phyloP scores from a whole-genome alignment of 2,797 vertebrate species.

The Malurus leucopterus region DNA sequence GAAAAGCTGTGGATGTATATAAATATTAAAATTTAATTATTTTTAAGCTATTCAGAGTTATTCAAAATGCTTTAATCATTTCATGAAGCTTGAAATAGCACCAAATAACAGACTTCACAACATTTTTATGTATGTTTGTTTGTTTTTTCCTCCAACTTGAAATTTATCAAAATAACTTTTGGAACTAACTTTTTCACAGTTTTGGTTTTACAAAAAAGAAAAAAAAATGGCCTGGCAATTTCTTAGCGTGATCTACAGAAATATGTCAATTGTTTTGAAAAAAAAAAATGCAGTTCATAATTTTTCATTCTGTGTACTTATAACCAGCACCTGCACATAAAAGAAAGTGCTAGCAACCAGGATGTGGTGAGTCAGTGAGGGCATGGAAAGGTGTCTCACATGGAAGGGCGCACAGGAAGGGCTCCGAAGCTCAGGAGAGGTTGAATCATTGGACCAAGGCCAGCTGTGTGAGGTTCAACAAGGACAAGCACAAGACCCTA shows the following conservation, averaged over 20 bases:
- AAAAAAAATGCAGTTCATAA: background rate
- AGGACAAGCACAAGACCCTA: no score
- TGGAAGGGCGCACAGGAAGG: background rate
- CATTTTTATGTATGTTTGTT: accelerated
- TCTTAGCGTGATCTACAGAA: background rate
- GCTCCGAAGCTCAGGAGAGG: background rate
- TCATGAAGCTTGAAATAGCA: background rate
- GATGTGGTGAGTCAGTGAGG: background rate
- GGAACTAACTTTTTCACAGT: background rate
- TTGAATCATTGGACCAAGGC: background rate
- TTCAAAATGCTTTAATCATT: background rate
- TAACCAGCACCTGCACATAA: accelerated
- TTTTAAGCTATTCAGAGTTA: background rate
- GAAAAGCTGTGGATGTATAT: background rate
- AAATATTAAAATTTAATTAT: background rate
- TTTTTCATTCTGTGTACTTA: background rate
- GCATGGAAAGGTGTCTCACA: background rate
- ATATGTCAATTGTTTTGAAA: background rate
- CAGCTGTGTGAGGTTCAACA: background rate
- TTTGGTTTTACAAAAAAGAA: background rate
- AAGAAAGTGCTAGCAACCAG: background rate
- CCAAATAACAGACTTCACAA: background rate
- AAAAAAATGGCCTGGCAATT: background rate
- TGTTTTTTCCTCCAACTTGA: accelerated
- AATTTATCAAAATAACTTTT: background rate